phyloP scores from a whole-genome alignment of 2,888 invertebrate genomes.

The Yponomeuta sedellus region DNA sequence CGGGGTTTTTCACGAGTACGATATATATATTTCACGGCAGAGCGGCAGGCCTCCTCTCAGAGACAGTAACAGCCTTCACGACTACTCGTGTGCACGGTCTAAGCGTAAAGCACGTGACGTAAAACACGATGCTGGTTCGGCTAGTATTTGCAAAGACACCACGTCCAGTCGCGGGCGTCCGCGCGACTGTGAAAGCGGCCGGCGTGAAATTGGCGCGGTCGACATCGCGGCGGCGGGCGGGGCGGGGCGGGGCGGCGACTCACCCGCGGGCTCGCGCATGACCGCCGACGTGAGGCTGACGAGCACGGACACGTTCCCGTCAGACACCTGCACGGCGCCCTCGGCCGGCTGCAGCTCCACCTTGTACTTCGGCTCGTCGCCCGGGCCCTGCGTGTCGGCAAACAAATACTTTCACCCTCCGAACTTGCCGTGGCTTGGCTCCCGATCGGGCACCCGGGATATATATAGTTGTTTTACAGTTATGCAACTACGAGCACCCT shows the following conservation, averaged over 20 bases:
- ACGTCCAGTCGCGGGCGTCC: background rate
- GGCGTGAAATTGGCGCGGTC: constrained; percentile 51
- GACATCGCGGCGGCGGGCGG: constrained; percentile 29
- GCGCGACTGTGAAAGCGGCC: background rate
- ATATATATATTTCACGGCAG: too few relatives aligned
- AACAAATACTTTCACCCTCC: too few relatives aligned
- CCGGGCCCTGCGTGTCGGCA: constrained; percentile 42
- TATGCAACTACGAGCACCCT: background rate
- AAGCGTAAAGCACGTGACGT: too few relatives aligned
- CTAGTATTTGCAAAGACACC: too few relatives aligned
- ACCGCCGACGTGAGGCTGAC: constrained; percentile 95
- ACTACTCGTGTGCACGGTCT: too few relatives aligned
- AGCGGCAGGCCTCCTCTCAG: too few relatives aligned
- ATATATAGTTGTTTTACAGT: too few relatives aligned
- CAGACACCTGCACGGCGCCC: constrained; percentile 89
- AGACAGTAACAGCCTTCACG: too few relatives aligned
- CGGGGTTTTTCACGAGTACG: too few relatives aligned
- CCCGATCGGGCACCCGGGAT: too few relatives aligned
- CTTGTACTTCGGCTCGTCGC: constrained; percentile 80
- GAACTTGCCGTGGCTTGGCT: too few relatives aligned
- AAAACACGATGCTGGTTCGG: too few relatives aligned
- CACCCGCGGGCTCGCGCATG: constrained; percentile 87
- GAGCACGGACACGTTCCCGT: constrained; percentile 86
- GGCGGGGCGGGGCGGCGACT: constrained; percentile 26
- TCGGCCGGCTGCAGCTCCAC: constrained; percentile 90